Percentiles rank a stretch among this genome's conserved stretches.
Evolutionary conservation across 1,140 invertebrate species (phyloP).

Genomic region (Palaemon carinicauda): DNA sequence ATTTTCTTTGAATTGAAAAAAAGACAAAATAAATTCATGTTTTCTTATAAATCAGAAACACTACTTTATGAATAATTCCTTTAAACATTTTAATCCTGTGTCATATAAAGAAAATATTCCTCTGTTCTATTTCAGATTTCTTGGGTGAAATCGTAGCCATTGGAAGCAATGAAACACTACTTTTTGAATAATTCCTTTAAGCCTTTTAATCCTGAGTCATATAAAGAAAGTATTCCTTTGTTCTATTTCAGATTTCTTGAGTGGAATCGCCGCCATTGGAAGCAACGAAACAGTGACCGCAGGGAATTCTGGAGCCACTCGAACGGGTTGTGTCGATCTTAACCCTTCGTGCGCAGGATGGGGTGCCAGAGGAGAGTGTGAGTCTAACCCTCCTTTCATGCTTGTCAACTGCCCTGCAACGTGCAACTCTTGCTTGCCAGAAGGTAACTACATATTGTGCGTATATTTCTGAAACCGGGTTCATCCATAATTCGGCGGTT

Average conservation of each 20-base stretch:
- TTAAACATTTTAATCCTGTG: background rate
- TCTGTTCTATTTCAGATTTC: background rate
- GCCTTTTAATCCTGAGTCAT: background rate
- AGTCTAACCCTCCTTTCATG: slow-evolving; percentile 21
- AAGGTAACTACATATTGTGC: background rate
- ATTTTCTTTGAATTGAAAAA: no score
- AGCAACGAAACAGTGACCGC: background rate
- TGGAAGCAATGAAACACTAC: background rate
- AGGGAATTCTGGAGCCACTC: background rate
- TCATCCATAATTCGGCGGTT: no score
- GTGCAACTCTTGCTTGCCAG: slow-evolving; percentile 14
- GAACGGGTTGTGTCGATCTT: slow-evolving; percentile 1
- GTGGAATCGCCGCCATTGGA: background rate
- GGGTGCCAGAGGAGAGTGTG: slow-evolving; percentile 1
- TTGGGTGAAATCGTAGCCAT: background rate
- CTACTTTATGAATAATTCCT: background rate
- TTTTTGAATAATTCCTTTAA: background rate
- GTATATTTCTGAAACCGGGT: no score
- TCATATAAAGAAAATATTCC: background rate
- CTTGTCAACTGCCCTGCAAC: slow-evolving; percentile 25
- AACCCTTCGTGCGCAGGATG: background rate
- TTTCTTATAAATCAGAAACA: no score
- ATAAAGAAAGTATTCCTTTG: background rate
- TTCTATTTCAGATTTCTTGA: background rate
- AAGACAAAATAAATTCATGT: no score